Percentiles rank a stretch among this genome's conserved stretches.
Conservation (phyloP, 2,113 vertebrate genomes). For the Edolisoma coerulescens region DNA sequence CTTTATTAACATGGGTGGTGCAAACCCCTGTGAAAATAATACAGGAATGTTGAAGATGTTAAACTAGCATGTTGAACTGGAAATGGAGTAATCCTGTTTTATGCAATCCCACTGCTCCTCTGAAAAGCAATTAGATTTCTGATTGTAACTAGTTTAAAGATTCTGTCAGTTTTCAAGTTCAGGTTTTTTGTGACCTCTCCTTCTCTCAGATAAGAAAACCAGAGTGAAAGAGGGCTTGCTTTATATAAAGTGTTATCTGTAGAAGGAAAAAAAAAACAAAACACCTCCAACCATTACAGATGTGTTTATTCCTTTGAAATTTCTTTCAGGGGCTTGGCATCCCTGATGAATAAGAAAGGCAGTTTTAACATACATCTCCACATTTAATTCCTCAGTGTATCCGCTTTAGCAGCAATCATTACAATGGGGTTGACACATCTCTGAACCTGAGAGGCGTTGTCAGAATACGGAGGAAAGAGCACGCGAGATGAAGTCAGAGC, state of each 20-base stretch:
- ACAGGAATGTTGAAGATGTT: background rate
- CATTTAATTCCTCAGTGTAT: background rate
- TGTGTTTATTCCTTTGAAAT: background rate
- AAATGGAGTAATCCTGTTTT: background rate
- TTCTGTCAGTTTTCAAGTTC: background rate
- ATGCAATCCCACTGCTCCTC: background rate
- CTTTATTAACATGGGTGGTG: background rate
- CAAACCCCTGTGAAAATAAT: background rate
- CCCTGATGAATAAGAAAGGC: background rate
- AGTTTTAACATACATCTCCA: slow-evolving; percentile 5
- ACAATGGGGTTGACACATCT: background rate
- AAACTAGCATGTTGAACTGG: background rate
- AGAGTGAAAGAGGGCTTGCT: background rate
- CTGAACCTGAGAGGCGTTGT: background rate
- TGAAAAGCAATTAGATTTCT: background rate
- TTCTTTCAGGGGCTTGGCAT: background rate
- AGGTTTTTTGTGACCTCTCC: background rate
- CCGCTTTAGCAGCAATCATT: background rate
- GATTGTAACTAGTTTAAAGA: background rate
- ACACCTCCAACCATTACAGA: background rate
- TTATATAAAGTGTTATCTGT: background rate
- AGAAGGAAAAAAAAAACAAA: background rate
- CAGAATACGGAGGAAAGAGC: background rate
- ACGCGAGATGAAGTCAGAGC: background rate
- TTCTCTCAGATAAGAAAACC: background rate